Percentiles rank a stretch among this genome's conserved stretches.
Evolutionary conservation across 1,140 invertebrate species (phyloP).

Genomic region (Dreissena rostriformis): DNA sequence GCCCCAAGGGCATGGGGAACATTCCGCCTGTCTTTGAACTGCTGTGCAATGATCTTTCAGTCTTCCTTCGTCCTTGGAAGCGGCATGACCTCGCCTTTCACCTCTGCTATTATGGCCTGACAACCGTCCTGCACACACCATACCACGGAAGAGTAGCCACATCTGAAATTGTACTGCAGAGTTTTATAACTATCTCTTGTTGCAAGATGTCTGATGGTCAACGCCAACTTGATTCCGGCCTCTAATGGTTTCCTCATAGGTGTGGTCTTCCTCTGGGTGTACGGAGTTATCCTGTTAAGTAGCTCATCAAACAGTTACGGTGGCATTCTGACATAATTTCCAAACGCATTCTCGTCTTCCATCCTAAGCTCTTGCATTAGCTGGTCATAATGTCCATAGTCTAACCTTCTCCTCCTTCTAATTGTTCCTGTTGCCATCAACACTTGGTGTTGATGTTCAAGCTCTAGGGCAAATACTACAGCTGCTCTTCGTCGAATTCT

Average conservation of each 20-base stretch:
- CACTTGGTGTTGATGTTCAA: slow-evolving; percentile 45
- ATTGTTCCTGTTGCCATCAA: slow-evolving; percentile 16
- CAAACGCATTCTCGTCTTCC: slow-evolving; percentile 39
- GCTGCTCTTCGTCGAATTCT: slow-evolving; percentile 25
- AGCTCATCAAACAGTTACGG: slow-evolving; percentile 31
- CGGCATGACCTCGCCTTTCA: slow-evolving; percentile 14
- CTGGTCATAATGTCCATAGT: slow-evolving; percentile 39
- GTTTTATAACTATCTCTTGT: slow-evolving; percentile 26
- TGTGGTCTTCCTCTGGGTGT: slow-evolving; percentile 29
- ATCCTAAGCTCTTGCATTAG: slow-evolving; percentile 29
- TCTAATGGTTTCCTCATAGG: slow-evolving; percentile 16
- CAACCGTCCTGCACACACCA: slow-evolving; percentile 13
- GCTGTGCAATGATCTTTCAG: slow-evolving; percentile 54
- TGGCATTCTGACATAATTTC: slow-evolving; percentile 35
- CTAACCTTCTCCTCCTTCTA: slow-evolving; percentile 5
- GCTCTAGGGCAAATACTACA: slow-evolving; percentile 18
- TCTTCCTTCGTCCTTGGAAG: slow-evolving; percentile 41
- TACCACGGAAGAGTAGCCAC: slow-evolving; percentile 7
- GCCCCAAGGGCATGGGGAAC: slow-evolving; percentile 78
- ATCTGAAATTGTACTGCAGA: slow-evolving; percentile 34
- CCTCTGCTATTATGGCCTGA: slow-evolving; percentile 1
- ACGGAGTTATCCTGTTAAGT: slow-evolving; percentile 15
- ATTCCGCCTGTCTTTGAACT: slow-evolving; percentile 77
- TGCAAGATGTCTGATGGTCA: slow-evolving; percentile 44
- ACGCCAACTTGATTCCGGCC: slow-evolving; percentile 32